phyloP scores from a whole-genome alignment of 2,888 invertebrate genomes.

The Stenichneumon culpator region DNA sequence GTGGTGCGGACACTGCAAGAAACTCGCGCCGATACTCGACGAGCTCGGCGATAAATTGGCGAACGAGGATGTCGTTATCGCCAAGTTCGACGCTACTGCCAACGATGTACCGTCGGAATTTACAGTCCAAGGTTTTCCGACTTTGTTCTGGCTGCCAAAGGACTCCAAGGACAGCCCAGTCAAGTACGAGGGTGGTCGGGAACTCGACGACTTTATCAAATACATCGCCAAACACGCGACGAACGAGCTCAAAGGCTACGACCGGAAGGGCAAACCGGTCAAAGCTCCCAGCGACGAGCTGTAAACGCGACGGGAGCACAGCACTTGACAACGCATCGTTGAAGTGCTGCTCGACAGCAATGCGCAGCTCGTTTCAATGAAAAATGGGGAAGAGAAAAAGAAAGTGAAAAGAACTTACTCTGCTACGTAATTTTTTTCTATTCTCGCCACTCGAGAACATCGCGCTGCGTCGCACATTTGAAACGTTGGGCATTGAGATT shows the following conservation, averaged over 20 bases:
- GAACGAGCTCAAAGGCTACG: slow-evolving; percentile 94
- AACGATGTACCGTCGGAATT: slow-evolving; percentile 97
- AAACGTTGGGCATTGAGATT: slow-evolving; percentile 51
- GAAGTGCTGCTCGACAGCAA: neutral
- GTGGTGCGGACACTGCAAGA: slow-evolving; percentile 99
- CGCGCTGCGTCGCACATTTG: slow-evolving; percentile 17
- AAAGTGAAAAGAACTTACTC: slow-evolving; percentile 40
- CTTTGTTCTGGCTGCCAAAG: slow-evolving; percentile 97
- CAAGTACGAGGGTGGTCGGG: slow-evolving; percentile 97
- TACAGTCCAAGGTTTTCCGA: slow-evolving; percentile 99
- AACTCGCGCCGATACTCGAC: slow-evolving; percentile 96
- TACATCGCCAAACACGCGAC: slow-evolving; percentile 97
- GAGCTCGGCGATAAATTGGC: slow-evolving; percentile 96
- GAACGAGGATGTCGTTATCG: slow-evolving; percentile 95
- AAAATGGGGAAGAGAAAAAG: slow-evolving; percentile 3
- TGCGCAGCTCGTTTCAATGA: slow-evolving; percentile 16
- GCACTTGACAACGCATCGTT: neutral
- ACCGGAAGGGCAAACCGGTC: slow-evolving; percentile 92
- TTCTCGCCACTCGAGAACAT: neutral
- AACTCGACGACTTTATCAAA: slow-evolving; percentile 96
- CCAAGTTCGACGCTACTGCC: slow-evolving; percentile 99
- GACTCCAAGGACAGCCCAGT: slow-evolving; percentile 92
- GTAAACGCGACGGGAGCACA: slow-evolving; percentile 82
- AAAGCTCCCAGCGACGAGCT: slow-evolving; percentile 87
- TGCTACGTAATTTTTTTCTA: slow-evolving; percentile 54